A percentile compares a stretch with the other conserved stretches of the same genome.
phyloP scores from a whole-genome alignment of 2,888 invertebrate species.

The Nemoura dubitans region DNA sequence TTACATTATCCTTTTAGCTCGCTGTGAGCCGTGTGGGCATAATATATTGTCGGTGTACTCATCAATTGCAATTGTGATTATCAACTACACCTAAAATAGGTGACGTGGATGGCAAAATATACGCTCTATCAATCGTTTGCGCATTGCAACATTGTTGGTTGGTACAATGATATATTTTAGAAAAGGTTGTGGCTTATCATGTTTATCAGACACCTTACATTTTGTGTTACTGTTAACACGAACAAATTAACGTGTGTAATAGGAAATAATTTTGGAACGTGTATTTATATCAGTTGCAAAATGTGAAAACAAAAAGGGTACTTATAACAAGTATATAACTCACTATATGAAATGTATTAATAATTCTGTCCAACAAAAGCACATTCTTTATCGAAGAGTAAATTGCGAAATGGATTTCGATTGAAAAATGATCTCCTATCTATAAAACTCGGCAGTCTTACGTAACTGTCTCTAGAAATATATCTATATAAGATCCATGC shows the following conservation, averaged over 20 bases:
- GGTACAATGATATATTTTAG: neutral
- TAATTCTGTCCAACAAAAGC: neutral
- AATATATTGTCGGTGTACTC: neutral
- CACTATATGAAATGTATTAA: neutral
- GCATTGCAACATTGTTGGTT: neutral
- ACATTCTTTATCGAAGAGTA: neutral
- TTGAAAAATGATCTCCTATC: neutral
- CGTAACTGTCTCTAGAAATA: neutral
- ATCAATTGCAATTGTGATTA: slow-evolving; percentile 4
- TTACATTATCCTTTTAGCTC: neutral
- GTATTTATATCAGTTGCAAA: neutral
- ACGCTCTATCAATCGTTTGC: neutral
- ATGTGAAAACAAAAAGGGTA: neutral
- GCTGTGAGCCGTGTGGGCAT: neutral
- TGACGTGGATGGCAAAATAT: neutral
- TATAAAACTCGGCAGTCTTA: neutral
- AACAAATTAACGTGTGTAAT: too few species aligned
- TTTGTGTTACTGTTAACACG: neutral
- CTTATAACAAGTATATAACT: neutral
- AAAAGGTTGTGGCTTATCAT: neutral
- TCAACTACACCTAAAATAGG: neutral
- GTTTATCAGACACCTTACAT: neutral
- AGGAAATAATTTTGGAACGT: neutral
- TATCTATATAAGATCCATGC: neutral
- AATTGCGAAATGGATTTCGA: neutral